Conservation (phyloP, 2,797 vertebrate genomes). For the Decapterus maruadsi region DNA sequence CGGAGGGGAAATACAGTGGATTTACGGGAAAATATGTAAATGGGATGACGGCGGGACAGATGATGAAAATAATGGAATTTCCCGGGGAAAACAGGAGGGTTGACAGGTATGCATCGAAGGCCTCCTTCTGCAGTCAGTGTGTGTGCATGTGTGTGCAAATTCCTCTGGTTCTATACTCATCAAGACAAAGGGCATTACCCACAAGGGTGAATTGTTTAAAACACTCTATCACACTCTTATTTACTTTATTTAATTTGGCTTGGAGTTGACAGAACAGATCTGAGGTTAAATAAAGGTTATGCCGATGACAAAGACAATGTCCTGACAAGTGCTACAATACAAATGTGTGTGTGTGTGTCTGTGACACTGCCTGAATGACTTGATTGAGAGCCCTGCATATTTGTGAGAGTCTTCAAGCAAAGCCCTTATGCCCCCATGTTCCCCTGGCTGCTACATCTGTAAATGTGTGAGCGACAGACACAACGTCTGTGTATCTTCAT, state of each 20-base stretch:
- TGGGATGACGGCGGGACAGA: too few species aligned
- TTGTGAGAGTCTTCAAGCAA: conserved; percentile 37
- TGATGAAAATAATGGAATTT: too few species aligned
- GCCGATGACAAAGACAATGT: conserved; percentile 19
- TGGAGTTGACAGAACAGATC: conserved; percentile 7
- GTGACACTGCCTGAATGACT: conserved; percentile 29
- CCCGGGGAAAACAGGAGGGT: too few species aligned
- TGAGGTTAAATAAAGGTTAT: conserved; percentile 26
- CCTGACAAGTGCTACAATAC: conserved; percentile 8
- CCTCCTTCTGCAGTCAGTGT: conserved; percentile 11
- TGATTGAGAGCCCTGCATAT: conserved; percentile 48
- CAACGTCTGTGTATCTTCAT: conserved; percentile 63
- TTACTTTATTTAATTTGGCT: too few species aligned
- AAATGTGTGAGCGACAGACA: conserved; percentile 14
- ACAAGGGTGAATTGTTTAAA: neutral
- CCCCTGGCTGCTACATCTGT: conserved; percentile 12
- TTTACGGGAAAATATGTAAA: too few species aligned
- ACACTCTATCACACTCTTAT: neutral
- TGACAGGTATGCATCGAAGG: too few species aligned
- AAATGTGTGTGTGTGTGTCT: conserved; percentile 3
- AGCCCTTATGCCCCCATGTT: conserved; percentile 13
- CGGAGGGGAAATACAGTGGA: too few species aligned
- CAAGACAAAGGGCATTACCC: neutral
- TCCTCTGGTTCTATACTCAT: conserved; percentile 5
- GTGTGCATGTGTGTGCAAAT: too few species aligned